Percentiles rank a stretch among this genome's conserved stretches.
These are phyloP conservation scores for Thalpophila matura DNA, from an alignment of 2,888 invertebrate species.

Conservation along the genomic window DNA sequence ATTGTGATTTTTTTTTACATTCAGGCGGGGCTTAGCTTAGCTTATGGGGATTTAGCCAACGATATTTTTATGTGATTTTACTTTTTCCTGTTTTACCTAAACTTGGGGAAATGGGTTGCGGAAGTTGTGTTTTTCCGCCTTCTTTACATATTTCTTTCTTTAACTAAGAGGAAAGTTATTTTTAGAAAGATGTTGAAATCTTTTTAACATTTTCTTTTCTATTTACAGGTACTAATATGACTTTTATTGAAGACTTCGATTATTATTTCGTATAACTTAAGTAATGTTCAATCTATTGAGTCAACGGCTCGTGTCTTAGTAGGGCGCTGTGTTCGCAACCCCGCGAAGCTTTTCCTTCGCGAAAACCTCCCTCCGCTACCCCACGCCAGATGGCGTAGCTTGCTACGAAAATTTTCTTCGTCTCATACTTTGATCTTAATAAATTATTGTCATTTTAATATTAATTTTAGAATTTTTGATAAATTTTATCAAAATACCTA, in stretches of 20 bases:
- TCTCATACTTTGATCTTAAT: conserved; percentile 6
- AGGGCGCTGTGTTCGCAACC: conserved; percentile 52
- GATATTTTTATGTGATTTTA: conserved; percentile 76
- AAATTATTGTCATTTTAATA: background rate
- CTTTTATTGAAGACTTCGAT: background rate
- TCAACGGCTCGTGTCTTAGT: conserved; percentile 62
- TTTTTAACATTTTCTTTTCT: background rate
- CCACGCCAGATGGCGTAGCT: conserved; percentile 84
- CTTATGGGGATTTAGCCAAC: conserved; percentile 84
- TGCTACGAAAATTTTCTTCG: conserved; percentile 58
- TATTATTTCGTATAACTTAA: background rate
- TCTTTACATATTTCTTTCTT: conserved; percentile 19
- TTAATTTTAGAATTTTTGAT: background rate
- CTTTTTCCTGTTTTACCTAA: conserved; percentile 83
- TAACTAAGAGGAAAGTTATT: background rate
- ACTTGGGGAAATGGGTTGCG: conserved; percentile 63
- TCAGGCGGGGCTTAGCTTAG: conserved; percentile 89
- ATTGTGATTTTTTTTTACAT: conserved; percentile 84
- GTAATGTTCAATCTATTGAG: conserved; percentile 16
- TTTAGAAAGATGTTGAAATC: background rate
- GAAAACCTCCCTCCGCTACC: conserved; percentile 77
- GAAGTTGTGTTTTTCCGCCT: conserved; percentile 57
- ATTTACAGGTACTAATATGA: conserved; percentile 30
- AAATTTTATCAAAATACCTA: background rate
- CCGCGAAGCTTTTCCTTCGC: conserved; percentile 39